Evolutionary conservation across 1,140 invertebrate genomes (phyloP), one percentile per base, ranked within the genome.

Genomic region (Caenorhabditis brenneri): DNA sequence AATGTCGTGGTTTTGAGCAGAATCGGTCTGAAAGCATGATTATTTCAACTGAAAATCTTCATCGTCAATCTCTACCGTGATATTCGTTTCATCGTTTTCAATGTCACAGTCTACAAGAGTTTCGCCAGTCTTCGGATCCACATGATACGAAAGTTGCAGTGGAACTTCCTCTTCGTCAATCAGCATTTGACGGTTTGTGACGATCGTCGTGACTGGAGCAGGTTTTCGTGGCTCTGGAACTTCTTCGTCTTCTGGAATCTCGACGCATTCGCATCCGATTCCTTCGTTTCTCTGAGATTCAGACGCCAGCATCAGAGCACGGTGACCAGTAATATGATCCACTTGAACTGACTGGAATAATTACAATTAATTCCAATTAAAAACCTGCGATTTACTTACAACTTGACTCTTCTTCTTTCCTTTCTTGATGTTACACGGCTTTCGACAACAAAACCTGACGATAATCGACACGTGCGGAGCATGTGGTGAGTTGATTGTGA

Each of bases 401-500:
- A 74, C 36, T 42, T 74, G 65, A 22, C 29, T 74, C 22, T n/a
- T 42, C 10, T 24, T 42, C 7, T 10, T 42, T 42, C 36, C 36
- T 39, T 15, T 42, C 0, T 42, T n/a, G 2, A 46, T 24, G 22
- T 15, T 24, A 27, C n/a, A 42, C 36, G 65, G 33, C 24, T 46
- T 42, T 10, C 12, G 36, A n/a, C 65, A 74, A 24, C 36, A 74
- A n/a, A 74, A 74, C 42, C 36, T 42, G 19, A 74, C 65, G 36
- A 74, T 24, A 10, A 74, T 19, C 7, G 65, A 42, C 65, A 74
- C 65, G 10, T 74, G 16, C 7, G 65, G 65, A 42, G 65, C 42
- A n/a, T 74, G 65, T 19, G 65, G 65, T 10, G 65, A 74, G 36
- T n/a, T 74, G 65, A 74, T 74, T 3, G 65, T 74, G 9, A 74